Conservation (phyloP, 2,113 vertebrate species). For the Caracal caracal region DNA sequence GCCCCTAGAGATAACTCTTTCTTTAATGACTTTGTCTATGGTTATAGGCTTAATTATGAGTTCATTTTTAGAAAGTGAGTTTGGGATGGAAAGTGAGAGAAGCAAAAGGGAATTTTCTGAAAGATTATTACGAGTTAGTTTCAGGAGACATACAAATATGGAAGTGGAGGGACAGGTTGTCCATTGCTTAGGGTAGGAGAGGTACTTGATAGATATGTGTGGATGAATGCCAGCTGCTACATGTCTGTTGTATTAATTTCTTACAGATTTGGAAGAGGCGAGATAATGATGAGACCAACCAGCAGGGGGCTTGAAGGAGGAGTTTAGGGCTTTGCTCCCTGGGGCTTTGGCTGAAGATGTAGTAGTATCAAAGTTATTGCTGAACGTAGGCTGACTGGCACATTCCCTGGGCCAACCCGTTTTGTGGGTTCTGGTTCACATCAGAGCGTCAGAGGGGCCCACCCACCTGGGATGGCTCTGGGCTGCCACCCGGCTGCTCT, state of each 20-base stretch:
- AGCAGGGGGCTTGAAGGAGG: slow-evolving; percentile 88
- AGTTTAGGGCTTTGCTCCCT: not conserved
- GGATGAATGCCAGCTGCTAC: not conserved
- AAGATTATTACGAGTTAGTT: not conserved
- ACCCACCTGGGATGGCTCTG: not conserved
- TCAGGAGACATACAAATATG: not conserved
- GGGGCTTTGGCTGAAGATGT: not conserved
- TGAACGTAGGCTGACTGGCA: not conserved
- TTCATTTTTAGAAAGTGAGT: not conserved
- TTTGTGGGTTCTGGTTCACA: not conserved
- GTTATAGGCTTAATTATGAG: not conserved
- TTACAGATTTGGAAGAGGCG: slow-evolving; percentile 97
- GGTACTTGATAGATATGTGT: not conserved
- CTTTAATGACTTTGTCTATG: not conserved
- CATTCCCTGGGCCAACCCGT: not conserved
- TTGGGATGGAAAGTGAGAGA: not conserved
- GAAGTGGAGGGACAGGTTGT: not conserved
- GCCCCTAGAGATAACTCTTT: not conserved
- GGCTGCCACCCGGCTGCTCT: not conserved
- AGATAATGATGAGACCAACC: slow-evolving; percentile 89
- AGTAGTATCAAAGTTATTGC: not conserved
- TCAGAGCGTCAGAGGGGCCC: not conserved
- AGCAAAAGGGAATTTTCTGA: not conserved
- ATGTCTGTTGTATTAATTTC: not conserved
- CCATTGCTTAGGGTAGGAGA: not conserved